Conservation (phyloP, 2,888 invertebrate species). For the Tetragnatha montana region DNA sequence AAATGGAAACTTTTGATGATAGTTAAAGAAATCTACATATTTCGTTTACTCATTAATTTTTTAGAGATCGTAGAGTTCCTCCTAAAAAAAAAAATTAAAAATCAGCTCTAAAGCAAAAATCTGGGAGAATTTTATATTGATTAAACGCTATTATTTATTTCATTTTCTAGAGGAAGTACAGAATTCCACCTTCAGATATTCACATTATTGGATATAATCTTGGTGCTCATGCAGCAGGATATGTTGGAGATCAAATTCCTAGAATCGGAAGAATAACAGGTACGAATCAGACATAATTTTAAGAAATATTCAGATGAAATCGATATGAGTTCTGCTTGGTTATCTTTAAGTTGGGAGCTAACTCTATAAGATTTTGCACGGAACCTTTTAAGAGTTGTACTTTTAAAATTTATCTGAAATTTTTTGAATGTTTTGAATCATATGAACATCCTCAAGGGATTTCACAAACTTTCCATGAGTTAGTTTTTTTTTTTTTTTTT, state of each 20-base stretch:
- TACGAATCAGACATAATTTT: slow-evolving; percentile 2
- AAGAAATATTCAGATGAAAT: not conserved
- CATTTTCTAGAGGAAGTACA: slow-evolving; percentile 54
- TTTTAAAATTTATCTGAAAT: not conserved
- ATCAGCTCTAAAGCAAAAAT: too few species aligned
- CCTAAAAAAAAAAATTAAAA: too few species aligned
- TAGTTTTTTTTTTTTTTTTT: too few species aligned
- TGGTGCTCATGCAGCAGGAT: slow-evolving; percentile 89
- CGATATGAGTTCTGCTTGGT: not conserved
- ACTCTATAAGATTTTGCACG: not conserved
- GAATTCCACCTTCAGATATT: slow-evolving; percentile 79
- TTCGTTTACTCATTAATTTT: too few species aligned
- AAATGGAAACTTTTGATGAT: too few species aligned
- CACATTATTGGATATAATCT: slow-evolving; percentile 90
- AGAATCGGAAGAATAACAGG: slow-evolving; percentile 87
- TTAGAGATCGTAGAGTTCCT: too few species aligned
- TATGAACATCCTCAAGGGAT: too few species aligned
- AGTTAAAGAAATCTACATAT: too few species aligned
- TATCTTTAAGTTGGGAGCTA: not conserved
- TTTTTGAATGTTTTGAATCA: too few species aligned
- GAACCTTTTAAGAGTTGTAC: too few species aligned
- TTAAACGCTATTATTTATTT: not conserved
- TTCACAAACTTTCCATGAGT: too few species aligned
- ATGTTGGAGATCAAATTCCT: slow-evolving; percentile 82
- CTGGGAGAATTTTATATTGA: too few species aligned